These are phyloP conservation scores for Terebella lapidaria DNA, from an alignment of 2,888 invertebrate genomes.

Conservation along the genomic window DNA sequence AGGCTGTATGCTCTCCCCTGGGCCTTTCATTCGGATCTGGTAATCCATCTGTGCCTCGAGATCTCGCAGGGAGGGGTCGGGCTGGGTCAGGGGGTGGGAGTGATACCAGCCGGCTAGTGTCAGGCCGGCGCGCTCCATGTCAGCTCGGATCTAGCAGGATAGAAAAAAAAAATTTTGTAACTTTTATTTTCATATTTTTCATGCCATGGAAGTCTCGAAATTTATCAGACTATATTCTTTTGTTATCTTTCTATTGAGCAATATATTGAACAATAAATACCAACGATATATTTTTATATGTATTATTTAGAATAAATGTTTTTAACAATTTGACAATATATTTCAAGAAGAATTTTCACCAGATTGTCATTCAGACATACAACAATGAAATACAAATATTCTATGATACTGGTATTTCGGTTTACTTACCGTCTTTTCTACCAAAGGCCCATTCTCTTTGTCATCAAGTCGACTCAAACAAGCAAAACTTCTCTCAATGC, in stretches of 20 bases:
- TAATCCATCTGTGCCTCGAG: conserved; percentile 90
- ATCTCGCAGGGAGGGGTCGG: conserved; percentile 74
- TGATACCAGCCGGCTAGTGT: conserved; percentile 62
- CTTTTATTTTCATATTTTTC: no score
- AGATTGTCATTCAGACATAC: no score
- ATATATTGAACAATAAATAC: no score
- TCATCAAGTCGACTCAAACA: conserved; percentile 69
- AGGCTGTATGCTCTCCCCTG: conserved; percentile 83
- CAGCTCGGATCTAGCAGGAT: conserved; percentile 64
- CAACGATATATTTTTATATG: no score
- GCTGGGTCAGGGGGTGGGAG: conserved; percentile 74
- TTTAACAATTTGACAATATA: no score
- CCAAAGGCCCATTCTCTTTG: not conserved
- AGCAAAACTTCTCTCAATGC: conserved; percentile 83
- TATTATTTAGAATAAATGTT: no score
- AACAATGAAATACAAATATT: no score
- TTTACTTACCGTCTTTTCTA: not conserved
- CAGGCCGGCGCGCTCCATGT: conserved; percentile 67
- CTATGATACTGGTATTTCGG: no score
- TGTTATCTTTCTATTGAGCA: no score
- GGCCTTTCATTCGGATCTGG: conserved; percentile 89
- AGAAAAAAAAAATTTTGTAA: not conserved
- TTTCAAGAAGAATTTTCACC: no score
- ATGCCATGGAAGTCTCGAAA: no score
- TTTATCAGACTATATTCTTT: no score